Percentiles rank a stretch among this genome's conserved stretches.
Evolutionary conservation across 1,140 invertebrate species (phyloP).

Genomic region (Centruroides sculpturatus): DNA sequence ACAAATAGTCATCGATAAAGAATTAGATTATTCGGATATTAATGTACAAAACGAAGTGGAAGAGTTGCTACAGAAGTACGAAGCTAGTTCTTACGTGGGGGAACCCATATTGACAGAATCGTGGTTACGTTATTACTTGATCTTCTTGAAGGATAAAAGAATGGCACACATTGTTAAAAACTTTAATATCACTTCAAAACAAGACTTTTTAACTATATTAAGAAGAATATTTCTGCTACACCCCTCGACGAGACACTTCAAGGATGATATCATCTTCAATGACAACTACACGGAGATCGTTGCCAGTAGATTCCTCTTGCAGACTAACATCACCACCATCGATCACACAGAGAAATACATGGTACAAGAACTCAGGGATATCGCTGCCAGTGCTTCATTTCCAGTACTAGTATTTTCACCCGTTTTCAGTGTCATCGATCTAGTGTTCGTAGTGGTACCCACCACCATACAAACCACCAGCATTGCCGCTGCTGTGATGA

Average conservation of each 20-base stretch:
- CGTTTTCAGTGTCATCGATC: conserved; percentile 85
- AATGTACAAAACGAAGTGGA: conserved; percentile 59
- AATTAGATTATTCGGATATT: conserved; percentile 70
- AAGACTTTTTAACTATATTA: conserved; percentile 53
- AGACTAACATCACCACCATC: conserved; percentile 73
- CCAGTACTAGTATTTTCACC: conserved; percentile 88
- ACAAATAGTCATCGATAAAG: conserved; percentile 67
- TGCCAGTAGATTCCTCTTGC: conserved; percentile 70
- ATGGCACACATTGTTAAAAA: conserved; percentile 45
- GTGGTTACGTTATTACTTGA: conserved; percentile 70
- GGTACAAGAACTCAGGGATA: conserved; percentile 57
- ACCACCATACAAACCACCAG: conserved; percentile 84
- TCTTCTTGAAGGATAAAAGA: conserved; percentile 54
- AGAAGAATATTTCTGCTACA: conserved; percentile 38
- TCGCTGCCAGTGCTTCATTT: conserved; percentile 57
- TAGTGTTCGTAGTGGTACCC: conserved; percentile 80
- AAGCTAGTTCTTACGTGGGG: conserved; percentile 59
- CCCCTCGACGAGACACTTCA: conserved; percentile 41
- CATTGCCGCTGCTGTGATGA: conserved; percentile 83
- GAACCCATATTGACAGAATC: conserved; percentile 67
- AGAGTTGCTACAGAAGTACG: conserved; percentile 56
- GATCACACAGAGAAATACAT: conserved; percentile 82
- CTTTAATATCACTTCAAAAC: conserved; percentile 53
- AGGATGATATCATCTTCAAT: conserved; percentile 71
- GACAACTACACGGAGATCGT: conserved; percentile 54